Conservation (phyloP, 1,140 invertebrate genomes). For the Lethocerus indicus region DNA sequence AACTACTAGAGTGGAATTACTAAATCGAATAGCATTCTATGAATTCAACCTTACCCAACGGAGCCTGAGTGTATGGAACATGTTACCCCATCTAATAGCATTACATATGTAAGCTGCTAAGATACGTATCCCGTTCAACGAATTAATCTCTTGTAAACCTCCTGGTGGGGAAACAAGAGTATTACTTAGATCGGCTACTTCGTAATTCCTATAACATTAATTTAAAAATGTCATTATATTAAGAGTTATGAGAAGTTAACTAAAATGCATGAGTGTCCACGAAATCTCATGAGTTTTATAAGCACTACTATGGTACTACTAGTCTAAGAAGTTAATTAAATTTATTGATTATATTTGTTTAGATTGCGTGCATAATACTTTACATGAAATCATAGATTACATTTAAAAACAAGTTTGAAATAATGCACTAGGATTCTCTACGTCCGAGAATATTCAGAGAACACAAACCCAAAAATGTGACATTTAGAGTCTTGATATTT, state of each 20-base stretch:
- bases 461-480: too few relatives aligned
- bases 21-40: too few relatives aligned
- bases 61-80: constrained; percentile 1
- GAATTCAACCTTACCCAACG: too few relatives aligned
- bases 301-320: neutral
- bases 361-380: neutral
- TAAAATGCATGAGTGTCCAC: neutral
- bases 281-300: neutral
- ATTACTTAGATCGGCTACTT: neutral
- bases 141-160: neutral
- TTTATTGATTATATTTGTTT: neutral
- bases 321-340: neutral
- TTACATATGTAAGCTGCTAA: neutral
- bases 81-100: constrained; percentile 1
- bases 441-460: too few relatives aligned
- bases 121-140: neutral
- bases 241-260: neutral
- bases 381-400: too few relatives aligned
- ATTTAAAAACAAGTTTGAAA: too few relatives aligned
- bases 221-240: neutral
- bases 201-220: neutral
- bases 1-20: too few relatives aligned
- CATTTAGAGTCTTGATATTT: too few relatives aligned
- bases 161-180: neutral
- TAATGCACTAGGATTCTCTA: too few relatives aligned